Conservation (phyloP, 1,140 invertebrate genomes). For the Cataglyphis hispanica region DNA sequence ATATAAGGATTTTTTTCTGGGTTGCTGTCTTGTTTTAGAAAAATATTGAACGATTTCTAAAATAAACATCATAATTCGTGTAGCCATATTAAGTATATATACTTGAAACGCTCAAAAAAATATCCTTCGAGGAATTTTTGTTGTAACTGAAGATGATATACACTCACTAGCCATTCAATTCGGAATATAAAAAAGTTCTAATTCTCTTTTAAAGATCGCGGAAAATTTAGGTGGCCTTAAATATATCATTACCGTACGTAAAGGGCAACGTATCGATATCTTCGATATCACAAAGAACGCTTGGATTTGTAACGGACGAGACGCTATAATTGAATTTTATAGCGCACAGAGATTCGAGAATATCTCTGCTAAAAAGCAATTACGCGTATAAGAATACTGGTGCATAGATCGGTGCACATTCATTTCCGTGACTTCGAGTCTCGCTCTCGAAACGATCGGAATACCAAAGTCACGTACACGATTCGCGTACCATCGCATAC, state of each 20-base stretch:
- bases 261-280: conserved; percentile 19
- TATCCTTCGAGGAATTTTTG: conserved; percentile 2
- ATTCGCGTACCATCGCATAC: not conserved
- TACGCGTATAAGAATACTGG: conserved; percentile 37
- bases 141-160: conserved; percentile 26
- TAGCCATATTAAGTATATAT: not conserved
- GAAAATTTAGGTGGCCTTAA: conserved; percentile 49
- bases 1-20: too few species aligned
- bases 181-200: not conserved
- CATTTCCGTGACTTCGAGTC: conserved; percentile 17
- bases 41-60: not conserved
- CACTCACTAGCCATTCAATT: conserved; percentile 24
- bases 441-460: conserved; percentile 28
- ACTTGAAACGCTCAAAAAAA: conserved; percentile 8
- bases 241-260: not conserved
- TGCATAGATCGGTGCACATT: not conserved
- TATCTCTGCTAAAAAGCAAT: conserved; percentile 18
- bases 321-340: conserved; percentile 18
- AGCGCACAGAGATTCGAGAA: not conserved
- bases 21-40: not conserved
- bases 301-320: not conserved
- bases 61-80: conserved; percentile 9
- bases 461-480: conserved; percentile 23
- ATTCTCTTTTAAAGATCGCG: conserved; percentile 8
- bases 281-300: not conserved